These are phyloP conservation scores for Coendou prehensilis DNA, from an alignment of 2,797 vertebrate genomes.

Conservation along the genomic window DNA sequence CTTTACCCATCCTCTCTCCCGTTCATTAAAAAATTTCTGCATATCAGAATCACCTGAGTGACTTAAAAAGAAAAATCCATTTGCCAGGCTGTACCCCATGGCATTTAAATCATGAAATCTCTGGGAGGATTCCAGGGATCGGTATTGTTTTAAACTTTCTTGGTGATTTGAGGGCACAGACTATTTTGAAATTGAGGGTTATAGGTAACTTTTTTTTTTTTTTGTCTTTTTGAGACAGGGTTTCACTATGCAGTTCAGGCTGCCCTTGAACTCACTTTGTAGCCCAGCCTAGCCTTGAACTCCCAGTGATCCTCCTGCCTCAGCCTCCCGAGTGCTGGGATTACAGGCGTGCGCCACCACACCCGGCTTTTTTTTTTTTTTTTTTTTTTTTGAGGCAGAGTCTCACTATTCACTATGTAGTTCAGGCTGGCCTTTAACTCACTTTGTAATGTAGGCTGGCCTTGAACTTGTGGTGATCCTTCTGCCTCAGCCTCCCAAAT, in stretches of 20 bases:
- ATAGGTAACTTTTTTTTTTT: not conserved
- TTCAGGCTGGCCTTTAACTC: not conserved
- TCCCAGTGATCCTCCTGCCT: too few relatives aligned
- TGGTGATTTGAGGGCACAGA: not conserved
- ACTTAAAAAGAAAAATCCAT: not conserved
- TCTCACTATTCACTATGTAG: not conserved
- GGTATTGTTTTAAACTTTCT: not conserved
- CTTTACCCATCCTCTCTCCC: not conserved
- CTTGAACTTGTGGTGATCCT: not conserved
- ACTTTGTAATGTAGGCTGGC: too few relatives aligned
- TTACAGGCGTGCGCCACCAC: too few relatives aligned
- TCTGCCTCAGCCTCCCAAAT: not conserved
- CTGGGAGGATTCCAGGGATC: not conserved
- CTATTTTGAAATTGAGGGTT: constrained; percentile 10
- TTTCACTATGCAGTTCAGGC: too few relatives aligned
- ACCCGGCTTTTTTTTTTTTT: too few relatives aligned
- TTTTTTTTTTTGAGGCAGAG: not conserved
- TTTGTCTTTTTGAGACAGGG: too few relatives aligned
- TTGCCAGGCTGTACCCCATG: not conserved
- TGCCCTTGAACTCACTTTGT: too few relatives aligned
- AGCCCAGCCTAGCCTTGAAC: too few relatives aligned
- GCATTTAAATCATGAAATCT: not conserved
- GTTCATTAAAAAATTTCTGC: constrained; percentile 23
- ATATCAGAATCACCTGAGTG: not conserved
- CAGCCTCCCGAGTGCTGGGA: too few relatives aligned